A percentile compares a stretch with the other conserved stretches of the same genome.
Conservation (phyloP, 1,140 invertebrate genomes). For the Heliconius melpomene region DNA sequence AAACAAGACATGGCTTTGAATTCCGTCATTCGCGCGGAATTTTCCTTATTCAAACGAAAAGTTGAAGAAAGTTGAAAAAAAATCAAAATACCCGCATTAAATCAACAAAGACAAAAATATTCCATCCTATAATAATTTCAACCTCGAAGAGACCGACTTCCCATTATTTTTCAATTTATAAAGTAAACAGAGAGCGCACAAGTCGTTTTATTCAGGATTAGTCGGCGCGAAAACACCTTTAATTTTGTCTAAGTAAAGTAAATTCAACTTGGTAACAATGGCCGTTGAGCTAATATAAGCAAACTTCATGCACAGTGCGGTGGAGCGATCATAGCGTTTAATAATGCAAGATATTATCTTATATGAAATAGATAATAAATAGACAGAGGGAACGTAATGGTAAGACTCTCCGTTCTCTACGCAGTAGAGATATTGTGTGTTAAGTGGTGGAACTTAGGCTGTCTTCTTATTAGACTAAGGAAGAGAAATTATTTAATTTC, state of each 20-base stretch:
- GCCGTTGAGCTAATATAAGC: constrained; percentile 8
- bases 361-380: background rate
- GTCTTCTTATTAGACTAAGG: background rate
- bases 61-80: too few species aligned
- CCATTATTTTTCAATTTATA: constrained; percentile 24
- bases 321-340: background rate
- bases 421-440: background rate
- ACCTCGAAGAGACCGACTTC: background rate
- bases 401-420: background rate
- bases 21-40: too few species aligned
- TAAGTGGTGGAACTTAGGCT: background rate
- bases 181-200: constrained; percentile 20
- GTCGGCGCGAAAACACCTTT: constrained; percentile 20
- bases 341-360: background rate
- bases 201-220: constrained; percentile 28
- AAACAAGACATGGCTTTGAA: too few species aligned
- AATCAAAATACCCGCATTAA: background rate
- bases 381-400: background rate
- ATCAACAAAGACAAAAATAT: background rate
- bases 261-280: constrained; percentile 27
- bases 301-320: background rate
- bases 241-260: constrained; percentile 36
- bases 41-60: background rate
- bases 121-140: background rate
- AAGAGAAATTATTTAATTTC: background rate